A percentile compares a stretch with the other conserved stretches of the same genome.
phyloP scores from a whole-genome alignment of 1,140 invertebrate species.

The Akabosia matsudoensis region DNA sequence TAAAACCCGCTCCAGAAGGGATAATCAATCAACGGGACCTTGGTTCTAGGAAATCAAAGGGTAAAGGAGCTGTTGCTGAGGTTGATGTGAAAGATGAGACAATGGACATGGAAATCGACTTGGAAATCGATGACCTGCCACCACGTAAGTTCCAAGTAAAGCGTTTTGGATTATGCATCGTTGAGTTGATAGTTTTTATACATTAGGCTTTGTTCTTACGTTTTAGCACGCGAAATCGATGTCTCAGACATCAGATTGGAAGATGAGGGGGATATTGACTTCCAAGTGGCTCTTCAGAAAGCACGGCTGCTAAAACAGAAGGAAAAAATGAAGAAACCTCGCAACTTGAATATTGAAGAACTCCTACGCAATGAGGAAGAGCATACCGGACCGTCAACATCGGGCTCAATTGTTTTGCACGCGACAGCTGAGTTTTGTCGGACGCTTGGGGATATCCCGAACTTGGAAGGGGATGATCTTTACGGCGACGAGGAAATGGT shows the following conservation, averaged over 20 bases:
- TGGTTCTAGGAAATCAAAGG: slow-evolving; percentile 47
- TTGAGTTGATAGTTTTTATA: slow-evolving; percentile 30
- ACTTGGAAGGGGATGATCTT: slow-evolving; percentile 84
- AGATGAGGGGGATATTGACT: slow-evolving; percentile 72
- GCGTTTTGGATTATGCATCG: background rate
- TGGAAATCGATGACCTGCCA: slow-evolving; percentile 46
- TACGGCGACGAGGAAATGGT: slow-evolving; percentile 77
- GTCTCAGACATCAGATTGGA: slow-evolving; percentile 63
- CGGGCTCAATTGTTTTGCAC: slow-evolving; percentile 74
- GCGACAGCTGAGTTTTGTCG: slow-evolving; percentile 96
- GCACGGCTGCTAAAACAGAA: slow-evolving; percentile 68
- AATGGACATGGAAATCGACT: slow-evolving; percentile 54
- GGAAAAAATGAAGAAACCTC: slow-evolving; percentile 44
- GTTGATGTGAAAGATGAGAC: slow-evolving; percentile 52
- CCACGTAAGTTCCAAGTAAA: slow-evolving; percentile 31
- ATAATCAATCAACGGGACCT: slow-evolving; percentile 40
- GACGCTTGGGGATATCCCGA: slow-evolving; percentile 93
- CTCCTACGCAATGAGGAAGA: slow-evolving; percentile 36
- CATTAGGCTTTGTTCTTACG: slow-evolving; percentile 29
- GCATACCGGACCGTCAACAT: slow-evolving; percentile 46
- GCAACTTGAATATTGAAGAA: slow-evolving; percentile 26
- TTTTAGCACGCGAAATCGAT: slow-evolving; percentile 54
- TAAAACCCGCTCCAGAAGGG: slow-evolving; percentile 11
- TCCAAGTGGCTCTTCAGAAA: slow-evolving; percentile 72
- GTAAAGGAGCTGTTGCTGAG: slow-evolving; percentile 12